Conservation (phyloP, 2,797 vertebrate genomes). For the Ispidina picta region DNA sequence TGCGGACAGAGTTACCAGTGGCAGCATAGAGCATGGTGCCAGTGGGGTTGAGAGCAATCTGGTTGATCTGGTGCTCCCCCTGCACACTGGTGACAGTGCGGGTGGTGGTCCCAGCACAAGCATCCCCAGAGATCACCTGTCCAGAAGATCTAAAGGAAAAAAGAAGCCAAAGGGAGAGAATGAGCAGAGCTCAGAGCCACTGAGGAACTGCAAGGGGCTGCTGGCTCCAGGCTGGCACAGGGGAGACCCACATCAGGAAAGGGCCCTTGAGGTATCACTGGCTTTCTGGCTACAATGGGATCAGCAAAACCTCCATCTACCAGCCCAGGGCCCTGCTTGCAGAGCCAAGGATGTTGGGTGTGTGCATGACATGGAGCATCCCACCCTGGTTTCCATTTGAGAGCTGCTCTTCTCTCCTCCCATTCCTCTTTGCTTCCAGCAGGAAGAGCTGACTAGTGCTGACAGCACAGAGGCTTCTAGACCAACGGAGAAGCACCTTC, state of each 20-base stretch:
- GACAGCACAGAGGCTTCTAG: neutral
- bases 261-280: neutral
- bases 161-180: neutral
- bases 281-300: neutral
- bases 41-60: conserved; percentile 90
- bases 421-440: neutral
- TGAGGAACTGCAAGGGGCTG: rapidly evolving
- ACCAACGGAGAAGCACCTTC: neutral
- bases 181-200: neutral
- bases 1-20: conserved; percentile 90
- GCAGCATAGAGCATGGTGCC: conserved; percentile 91
- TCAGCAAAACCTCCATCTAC: neutral
- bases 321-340: neutral
- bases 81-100: conserved; percentile 89
- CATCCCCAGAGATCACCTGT: conserved; percentile 92
- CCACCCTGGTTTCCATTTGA: neutral
- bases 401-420: neutral
- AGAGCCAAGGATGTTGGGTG: neutral
- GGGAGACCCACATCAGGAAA: neutral
- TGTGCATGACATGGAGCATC: neutral
- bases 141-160: conserved; percentile 87
- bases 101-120: conserved; percentile 85
- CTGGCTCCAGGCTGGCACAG: neutral
- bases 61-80: conserved; percentile 97
- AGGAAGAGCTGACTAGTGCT: neutral